A percentile compares a stretch with the other conserved stretches of the same genome.
Conservation (phyloP, 37 sponge, comb jelly and placozoan genomes). For the Oscarella lobularis region DNA sequence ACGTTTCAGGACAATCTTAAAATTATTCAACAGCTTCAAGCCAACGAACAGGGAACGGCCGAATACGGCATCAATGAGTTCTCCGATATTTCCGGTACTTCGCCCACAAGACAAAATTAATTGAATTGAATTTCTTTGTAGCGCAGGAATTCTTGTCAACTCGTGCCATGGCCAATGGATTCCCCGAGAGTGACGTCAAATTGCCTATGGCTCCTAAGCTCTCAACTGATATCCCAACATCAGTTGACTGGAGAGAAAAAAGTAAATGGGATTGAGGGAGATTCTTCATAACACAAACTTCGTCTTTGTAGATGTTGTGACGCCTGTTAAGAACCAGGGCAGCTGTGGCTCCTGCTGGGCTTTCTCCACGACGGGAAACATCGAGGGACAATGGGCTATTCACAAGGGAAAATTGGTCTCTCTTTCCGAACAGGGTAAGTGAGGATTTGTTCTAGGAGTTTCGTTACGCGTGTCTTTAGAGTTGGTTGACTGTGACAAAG, state of each 20-base stretch:
- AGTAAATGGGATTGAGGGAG: too few species aligned
- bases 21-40: neutral
- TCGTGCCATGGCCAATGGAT: too few species aligned
- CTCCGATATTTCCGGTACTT: slow-evolving; percentile 6
- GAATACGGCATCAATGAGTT: slow-evolving; percentile 14
- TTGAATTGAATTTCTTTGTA: neutral
- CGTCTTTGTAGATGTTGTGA: too few species aligned
- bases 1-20: neutral
- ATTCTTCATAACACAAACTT: too few species aligned
- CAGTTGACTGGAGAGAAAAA: slow-evolving; percentile 20
- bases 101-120: neutral
- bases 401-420: slow-evolving; percentile 13
- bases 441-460: too few species aligned
- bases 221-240: slow-evolving; percentile 4
- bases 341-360: slow-evolving; percentile 34
- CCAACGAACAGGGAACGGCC: slow-evolving; percentile 3
- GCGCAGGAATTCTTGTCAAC: too few species aligned
- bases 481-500: slow-evolving; percentile 27
- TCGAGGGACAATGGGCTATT: slow-evolving; percentile 22
- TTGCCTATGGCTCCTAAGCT: neutral
- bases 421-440: slow-evolving; percentile 21
- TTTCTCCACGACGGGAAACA: slow-evolving; percentile 30
- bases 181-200: too few species aligned
- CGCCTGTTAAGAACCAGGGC: slow-evolving; percentile 47
- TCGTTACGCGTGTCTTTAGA: too few species aligned